Evolutionary conservation across 2,113 vertebrate species (phyloP).

Genomic region (Panthera uncia): DNA sequence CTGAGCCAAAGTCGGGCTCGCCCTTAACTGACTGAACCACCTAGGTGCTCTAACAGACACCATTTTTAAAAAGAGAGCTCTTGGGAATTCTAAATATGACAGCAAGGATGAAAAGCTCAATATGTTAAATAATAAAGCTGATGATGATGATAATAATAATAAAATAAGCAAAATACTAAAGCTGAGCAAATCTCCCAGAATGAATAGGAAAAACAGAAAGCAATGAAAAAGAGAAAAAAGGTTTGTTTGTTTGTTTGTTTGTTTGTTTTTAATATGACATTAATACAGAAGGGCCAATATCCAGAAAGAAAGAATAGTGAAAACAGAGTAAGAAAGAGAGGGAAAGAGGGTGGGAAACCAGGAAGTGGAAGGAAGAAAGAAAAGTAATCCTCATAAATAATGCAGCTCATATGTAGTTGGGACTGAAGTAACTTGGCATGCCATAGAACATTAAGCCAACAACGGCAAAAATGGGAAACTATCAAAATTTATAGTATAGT

Average conservation of each 20-base stretch:
- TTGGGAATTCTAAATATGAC: constrained; percentile 19
- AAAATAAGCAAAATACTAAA: neutral
- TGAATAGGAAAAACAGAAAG: neutral
- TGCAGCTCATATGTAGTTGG: neutral
- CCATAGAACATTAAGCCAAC: constrained; percentile 1
- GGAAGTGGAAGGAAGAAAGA: neutral
- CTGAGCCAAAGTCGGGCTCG: no score
- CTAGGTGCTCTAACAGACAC: neutral
- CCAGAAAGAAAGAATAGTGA: neutral
- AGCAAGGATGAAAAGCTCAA: constrained; percentile 35
- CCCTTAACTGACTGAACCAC: no score
- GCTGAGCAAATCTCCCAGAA: neutral
- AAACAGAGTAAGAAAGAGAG: neutral
- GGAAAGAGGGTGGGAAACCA: neutral
- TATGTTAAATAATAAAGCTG: neutral
- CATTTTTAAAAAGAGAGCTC: constrained; percentile 13
- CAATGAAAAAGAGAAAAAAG: neutral
- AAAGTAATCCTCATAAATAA: neutral
- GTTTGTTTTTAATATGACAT: neutral
- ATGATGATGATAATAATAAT: no score
- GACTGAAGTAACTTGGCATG: neutral
- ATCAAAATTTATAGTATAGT: neutral
- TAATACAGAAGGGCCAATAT: neutral
- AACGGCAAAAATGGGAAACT: neutral
- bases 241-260: neutral